Conservation (phyloP, 2,797 vertebrate species). For the Anguilla pacifica region DNA sequence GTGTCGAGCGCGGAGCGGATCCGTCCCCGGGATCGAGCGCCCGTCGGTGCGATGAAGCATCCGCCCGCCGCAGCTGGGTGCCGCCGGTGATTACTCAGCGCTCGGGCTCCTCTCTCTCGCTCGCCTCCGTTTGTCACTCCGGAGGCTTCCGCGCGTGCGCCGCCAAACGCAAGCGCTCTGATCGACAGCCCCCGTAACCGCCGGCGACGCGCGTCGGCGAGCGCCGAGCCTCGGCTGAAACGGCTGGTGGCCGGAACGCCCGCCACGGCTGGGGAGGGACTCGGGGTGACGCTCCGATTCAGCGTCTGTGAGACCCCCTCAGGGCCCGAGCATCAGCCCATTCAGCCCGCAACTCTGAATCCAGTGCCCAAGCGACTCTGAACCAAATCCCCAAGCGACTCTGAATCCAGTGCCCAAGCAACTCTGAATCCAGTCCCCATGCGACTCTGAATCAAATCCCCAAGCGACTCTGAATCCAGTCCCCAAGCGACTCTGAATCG, state of each 20-base stretch:
- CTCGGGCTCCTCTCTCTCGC: neutral
- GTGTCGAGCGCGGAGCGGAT: neutral
- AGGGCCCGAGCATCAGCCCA: neutral
- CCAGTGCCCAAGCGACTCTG: neutral
- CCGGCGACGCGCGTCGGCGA: slow-evolving; percentile 47
- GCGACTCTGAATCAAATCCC: too few species aligned
- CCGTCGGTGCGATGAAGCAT: neutral
- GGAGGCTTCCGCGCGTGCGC: neutral
- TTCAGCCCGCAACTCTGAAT: neutral
- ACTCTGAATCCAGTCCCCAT: too few species aligned
- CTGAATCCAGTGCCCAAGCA: too few species aligned
- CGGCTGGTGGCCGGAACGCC: neutral
- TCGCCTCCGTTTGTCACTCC: neutral
- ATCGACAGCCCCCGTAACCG: slow-evolving; percentile 45
- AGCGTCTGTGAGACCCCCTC: too few species aligned
- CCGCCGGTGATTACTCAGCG: neutral
- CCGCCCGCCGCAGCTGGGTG: neutral
- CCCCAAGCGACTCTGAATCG: too few species aligned
- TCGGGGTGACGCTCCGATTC: neutral
- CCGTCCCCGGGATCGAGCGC: neutral
- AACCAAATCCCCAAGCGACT: neutral
- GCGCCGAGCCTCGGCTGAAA: slow-evolving; percentile 31
- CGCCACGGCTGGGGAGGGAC: too few species aligned
- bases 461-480: too few species aligned
- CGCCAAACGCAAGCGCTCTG: slow-evolving; percentile 40